A percentile compares a stretch with the other conserved stretches of the same genome.
phyloP scores from a whole-genome alignment of 2,113 vertebrate species.

The Glaucidium brasilianum region DNA sequence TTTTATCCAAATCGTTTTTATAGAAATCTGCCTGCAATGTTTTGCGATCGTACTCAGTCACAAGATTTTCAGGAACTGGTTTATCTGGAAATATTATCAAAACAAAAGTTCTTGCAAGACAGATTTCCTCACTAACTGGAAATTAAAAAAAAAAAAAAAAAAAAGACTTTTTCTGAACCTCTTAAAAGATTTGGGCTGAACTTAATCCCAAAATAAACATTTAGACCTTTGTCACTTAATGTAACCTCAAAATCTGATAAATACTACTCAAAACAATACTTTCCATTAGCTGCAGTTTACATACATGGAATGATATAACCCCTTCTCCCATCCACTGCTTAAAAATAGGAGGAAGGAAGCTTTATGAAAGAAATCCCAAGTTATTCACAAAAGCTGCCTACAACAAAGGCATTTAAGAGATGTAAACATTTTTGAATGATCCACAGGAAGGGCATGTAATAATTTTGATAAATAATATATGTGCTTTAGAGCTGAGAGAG shows the following conservation, averaged over 20 bases:
- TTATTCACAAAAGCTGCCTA: background rate
- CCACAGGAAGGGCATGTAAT: background rate
- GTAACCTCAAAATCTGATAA: background rate
- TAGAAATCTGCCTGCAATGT: background rate
- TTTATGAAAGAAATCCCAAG: conserved; percentile 24
- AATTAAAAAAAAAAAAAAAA: background rate
- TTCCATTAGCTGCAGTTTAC: background rate
- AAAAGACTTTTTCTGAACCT: background rate
- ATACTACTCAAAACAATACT: background rate
- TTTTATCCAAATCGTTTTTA: background rate
- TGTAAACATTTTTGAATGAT: background rate
- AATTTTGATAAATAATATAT: background rate
- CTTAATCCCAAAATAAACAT: conserved; percentile 7
- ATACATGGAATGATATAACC: background rate
- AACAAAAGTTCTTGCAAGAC: conserved; percentile 16
- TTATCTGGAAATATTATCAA: conserved; percentile 38
- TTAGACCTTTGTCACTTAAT: background rate
- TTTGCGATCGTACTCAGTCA: accelerated
- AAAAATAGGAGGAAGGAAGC: conserved; percentile 13
- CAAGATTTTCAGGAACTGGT: conserved; percentile 29
- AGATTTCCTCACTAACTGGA: conserved; percentile 17
- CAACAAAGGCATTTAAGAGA: background rate
- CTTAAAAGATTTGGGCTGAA: background rate
- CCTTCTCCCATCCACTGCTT: background rate
- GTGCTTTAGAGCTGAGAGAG: background rate